Base-by-base conservation (phyloP, 1,140 invertebrate genomes). In the Bicyclus anynana region DNA sequence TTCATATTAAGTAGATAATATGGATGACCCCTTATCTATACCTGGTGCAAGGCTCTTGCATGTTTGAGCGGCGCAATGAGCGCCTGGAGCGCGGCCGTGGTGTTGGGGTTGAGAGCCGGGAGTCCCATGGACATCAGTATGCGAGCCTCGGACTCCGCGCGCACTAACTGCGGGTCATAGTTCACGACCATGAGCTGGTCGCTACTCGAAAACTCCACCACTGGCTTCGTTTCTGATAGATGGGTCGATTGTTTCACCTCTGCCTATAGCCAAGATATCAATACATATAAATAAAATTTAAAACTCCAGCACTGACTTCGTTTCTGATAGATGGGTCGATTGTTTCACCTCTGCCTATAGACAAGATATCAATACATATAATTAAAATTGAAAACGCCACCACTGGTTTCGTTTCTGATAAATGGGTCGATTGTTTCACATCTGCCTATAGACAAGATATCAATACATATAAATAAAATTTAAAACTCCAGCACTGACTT, bases 71-170 rank as follows among this genome's bases (percentile, higher is more conserved):
- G 97, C 56, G 93, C 93, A 68, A 94, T 92, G 0, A 95, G 95
- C 61, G 89, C 77, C 12, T 86, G 86, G 1, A 93, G 91, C 0
- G 92, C 91, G 16, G 94, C 90, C 12, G 13, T 21, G 7, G 52
- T 20, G 35, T 92, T 89, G 18, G 98, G 94, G 50, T 26, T 27
- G 6, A 93, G 91, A 1, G 97, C 93, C 35, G 91, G 90, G 74
- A 95, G 96, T 1, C 95, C 96, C 48, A 98, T 90, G 27, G 93
- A 91, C 90, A 98, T 94, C 59, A 97, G 89, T 69, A 93, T 93
- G 6, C 84, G 90, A 65, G 86, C 93, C 83, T 89, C 92, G 80
- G 80, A 88, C 72, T 95, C 94, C 67, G 96, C 92, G 55, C 94
- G 91, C 59, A 97, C 93, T 0, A 98, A 54, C 0, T 77, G 74